Conservation (phyloP, 2,888 invertebrate species). For the Physocephala rufipes region DNA sequence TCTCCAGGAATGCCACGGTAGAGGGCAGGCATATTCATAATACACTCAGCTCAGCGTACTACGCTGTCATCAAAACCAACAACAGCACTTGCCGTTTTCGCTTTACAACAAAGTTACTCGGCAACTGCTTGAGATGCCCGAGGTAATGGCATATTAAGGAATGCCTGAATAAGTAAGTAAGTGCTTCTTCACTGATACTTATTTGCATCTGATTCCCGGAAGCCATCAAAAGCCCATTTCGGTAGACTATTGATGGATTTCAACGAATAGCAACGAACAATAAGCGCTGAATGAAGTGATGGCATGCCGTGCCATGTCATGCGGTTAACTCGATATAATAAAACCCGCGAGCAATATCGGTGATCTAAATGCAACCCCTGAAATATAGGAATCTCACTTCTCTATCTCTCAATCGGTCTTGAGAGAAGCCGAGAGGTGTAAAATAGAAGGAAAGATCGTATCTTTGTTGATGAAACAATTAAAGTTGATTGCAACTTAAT, state of each 20-base stretch:
- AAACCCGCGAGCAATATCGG: slow-evolving; percentile 2
- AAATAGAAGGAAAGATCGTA: too few species aligned
- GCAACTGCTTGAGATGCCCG: background rate
- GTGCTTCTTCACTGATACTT: slow-evolving; percentile 39
- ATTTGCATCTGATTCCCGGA: slow-evolving; percentile 42
- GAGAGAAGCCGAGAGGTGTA: background rate
- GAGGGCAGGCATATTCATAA: background rate
- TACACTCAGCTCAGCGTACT: background rate
- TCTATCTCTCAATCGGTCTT: background rate
- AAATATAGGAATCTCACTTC: background rate
- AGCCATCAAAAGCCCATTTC: slow-evolving; percentile 33
- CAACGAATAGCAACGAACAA: slow-evolving; percentile 26
- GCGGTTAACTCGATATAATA: background rate
- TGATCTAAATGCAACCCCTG: background rate
- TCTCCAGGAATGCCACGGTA: background rate
- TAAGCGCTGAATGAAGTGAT: slow-evolving; percentile 28
- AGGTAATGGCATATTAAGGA: background rate
- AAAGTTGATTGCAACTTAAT: slow-evolving; percentile 32
- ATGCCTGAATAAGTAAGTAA: background rate
- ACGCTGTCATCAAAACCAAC: too few species aligned
- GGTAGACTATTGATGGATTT: slow-evolving; percentile 27
- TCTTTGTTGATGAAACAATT: slow-evolving; percentile 29
- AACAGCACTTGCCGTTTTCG: slow-evolving; percentile 20
- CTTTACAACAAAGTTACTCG: slow-evolving; percentile 2
- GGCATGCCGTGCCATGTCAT: slow-evolving; percentile 10